Evolutionary conservation across 2,113 vertebrate species (phyloP), one percentile per base, ranked within the genome.

Genomic region (Lepisosteus osseus): DNA sequence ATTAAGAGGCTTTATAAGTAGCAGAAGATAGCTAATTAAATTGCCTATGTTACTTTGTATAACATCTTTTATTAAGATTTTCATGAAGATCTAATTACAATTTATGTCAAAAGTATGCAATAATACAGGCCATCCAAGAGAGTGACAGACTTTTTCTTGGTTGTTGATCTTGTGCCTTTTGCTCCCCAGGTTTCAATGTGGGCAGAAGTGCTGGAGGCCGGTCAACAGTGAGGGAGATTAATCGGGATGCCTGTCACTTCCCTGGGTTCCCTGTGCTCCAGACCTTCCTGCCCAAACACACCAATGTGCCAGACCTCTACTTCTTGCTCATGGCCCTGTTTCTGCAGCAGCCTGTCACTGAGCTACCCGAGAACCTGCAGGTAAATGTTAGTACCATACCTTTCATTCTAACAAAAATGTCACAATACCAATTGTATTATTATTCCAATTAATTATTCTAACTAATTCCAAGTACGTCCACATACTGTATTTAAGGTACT

Each of bases 311-410:
- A 1, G 95, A 98, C 29, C 94, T 99, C 67, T 99, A 99, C 85
- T 98, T 99, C 79, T 94, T 99, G 78, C 95, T 99, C 73, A 99
- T 99, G 97, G 96, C 97, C 1, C 87, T 99, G 54, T 98, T 99
- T 86, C 93, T 99, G 75, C 97, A 99, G 88, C 97, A 99, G 90
- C 97, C 97, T 0, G 94, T 98, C 84, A 96, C 89, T 41, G 95
- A 98, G 83, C 93, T 98, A 90, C 96, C 97, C 7, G 97, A 97
- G 88, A 95, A 96, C 88, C 95, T 97, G 86, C 97, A 99, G 95
- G 96, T 98, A 89, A 86, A 87, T 87, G 87, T 92, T 73, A 91
- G 90, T 89, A 87, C 76, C 61, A 75, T 69, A 14, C 13, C 61
- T 66, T 83, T 82, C 54, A 59, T 80, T 59, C 66, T 43, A n/a